These are phyloP conservation scores for Zelostemma sp. DNA, from an alignment of 1,140 invertebrate species.

Conservation along the genomic window DNA sequence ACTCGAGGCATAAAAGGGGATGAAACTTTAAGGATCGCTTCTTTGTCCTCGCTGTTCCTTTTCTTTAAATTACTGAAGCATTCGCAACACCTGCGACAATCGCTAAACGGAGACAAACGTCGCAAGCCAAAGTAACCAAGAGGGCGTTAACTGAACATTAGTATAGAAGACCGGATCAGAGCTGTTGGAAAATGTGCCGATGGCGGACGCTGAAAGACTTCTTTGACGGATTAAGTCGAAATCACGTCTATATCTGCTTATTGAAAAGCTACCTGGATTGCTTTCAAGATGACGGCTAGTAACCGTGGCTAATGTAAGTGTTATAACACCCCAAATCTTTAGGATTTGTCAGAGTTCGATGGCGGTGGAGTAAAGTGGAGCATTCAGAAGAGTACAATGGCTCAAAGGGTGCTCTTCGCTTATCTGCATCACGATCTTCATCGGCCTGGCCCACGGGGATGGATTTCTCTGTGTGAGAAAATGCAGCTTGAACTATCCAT, in stretches of 20 bases:
- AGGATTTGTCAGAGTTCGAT: slow-evolving; percentile 33
- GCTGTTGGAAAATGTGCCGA: slow-evolving; percentile 21
- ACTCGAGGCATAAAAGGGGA: too few relatives aligned
- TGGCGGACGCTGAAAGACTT: slow-evolving; percentile 62
- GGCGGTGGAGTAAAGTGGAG: slow-evolving; percentile 37
- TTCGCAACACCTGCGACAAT: slow-evolving; percentile 33
- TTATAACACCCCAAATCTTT: slow-evolving; percentile 53
- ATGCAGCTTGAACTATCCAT: too few relatives aligned
- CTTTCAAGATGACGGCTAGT: slow-evolving; percentile 30
- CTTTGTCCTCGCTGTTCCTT: slow-evolving; percentile 5
- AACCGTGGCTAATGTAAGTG: slow-evolving; percentile 51
- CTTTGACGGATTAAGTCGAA: slow-evolving; percentile 69
- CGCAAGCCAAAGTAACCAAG: slow-evolving; percentile 49
- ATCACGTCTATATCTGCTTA: slow-evolving; percentile 62
- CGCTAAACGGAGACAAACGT: slow-evolving; percentile 20
- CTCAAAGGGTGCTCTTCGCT: slow-evolving; percentile 27
- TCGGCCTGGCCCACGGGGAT: slow-evolving; percentile 36
- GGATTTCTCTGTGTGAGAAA: slow-evolving; percentile 20
- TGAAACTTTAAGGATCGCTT: background rate
- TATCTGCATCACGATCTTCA: slow-evolving; percentile 53
- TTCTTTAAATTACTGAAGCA: slow-evolving; percentile 11
- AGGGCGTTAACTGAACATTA: slow-evolving; percentile 70
- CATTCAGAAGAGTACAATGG: slow-evolving; percentile 38
- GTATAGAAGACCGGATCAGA: slow-evolving; percentile 69
- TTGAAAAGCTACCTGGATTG: slow-evolving; percentile 51